Percentiles rank a stretch among this genome's conserved stretches.
Conservation (phyloP, 1,140 invertebrate genomes). For the Thaumetopoea pityocampa region DNA sequence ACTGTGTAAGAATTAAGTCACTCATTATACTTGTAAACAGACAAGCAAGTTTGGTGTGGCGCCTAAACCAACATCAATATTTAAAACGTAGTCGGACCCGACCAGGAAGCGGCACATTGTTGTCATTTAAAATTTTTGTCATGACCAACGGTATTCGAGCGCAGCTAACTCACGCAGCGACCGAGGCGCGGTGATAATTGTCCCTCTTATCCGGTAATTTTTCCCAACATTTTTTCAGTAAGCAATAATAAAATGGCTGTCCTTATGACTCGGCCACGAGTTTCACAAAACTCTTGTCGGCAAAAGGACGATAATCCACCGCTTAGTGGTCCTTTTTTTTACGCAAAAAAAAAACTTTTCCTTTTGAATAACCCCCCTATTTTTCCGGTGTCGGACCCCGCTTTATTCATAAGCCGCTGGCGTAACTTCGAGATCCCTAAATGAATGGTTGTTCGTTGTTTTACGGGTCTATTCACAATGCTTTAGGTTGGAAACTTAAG, state of each 20-base stretch:
- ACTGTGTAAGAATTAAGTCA: neutral
- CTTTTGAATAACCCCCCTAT: conserved; percentile 60
- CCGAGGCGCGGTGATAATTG: conserved; percentile 24
- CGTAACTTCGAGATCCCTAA: conserved; percentile 66
- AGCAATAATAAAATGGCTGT: conserved; percentile 44
- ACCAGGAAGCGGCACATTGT: conserved; percentile 19
- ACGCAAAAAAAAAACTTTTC: conserved; percentile 59
- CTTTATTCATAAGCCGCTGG: conserved; percentile 70
- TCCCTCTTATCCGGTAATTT: conserved; percentile 25
- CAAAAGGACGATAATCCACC: conserved; percentile 53
- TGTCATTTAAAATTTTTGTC: conserved; percentile 20
- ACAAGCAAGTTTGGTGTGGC: conserved; percentile 1
- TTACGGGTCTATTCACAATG: conserved; percentile 70
- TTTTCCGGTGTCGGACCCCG: conserved; percentile 52
- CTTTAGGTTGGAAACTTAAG: conserved; percentile 59
- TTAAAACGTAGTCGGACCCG: conserved; percentile 12
- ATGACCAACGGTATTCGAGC: conserved; percentile 11
- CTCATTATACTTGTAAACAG: neutral
- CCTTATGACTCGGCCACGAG: conserved; percentile 31
- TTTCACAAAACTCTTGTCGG: conserved; percentile 58
- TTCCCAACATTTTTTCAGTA: conserved; percentile 27
- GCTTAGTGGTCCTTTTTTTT: conserved; percentile 52
- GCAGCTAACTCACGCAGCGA: conserved; percentile 10
- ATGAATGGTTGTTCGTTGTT: conserved; percentile 72
- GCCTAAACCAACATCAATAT: conserved; percentile 18